Percentiles rank a stretch among this genome's conserved stretches.
Evolutionary conservation across 1,140 invertebrate genomes (phyloP).

Genomic region (Zaprionus ghesquierei): DNA sequence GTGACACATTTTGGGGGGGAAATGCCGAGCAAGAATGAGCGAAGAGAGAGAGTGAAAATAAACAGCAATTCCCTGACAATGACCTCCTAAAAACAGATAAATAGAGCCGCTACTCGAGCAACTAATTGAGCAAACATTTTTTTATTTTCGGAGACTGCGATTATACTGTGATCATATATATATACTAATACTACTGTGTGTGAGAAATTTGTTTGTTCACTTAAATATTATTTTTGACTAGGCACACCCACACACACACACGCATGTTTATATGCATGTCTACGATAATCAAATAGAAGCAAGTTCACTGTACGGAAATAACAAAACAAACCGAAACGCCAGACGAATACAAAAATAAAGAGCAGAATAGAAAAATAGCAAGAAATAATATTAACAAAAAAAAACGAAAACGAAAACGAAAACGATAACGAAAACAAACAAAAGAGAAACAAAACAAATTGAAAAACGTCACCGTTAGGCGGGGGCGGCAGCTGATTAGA

Average conservation of each 20-base stretch:
- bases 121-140: constrained; percentile 68
- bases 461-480: constrained; percentile 54
- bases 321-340: constrained; percentile 38
- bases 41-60: constrained; percentile 23
- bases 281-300: constrained; percentile 70
- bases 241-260: constrained; percentile 18
- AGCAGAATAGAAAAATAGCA: constrained; percentile 32
- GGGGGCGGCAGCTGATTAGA: constrained; percentile 57
- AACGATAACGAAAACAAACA: constrained; percentile 34
- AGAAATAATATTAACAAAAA: constrained; percentile 46
- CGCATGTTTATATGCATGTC: constrained; percentile 27
- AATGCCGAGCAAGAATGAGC: not conserved
- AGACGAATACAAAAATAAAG: constrained; percentile 9
- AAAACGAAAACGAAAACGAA: constrained; percentile 32
- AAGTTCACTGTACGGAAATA: constrained; percentile 76
- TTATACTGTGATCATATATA: constrained; percentile 25
- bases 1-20: constrained; percentile 12
- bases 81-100: constrained; percentile 67
- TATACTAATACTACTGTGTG: not conserved
- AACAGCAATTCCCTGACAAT: constrained; percentile 64
- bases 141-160: constrained; percentile 26
- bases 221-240: constrained; percentile 1
- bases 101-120: constrained; percentile 44
- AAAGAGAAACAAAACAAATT: constrained; percentile 41
- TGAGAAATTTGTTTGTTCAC: not conserved